A percentile compares a stretch with the other conserved stretches of the same genome.
Conservation (phyloP, 2,888 invertebrate genomes). For the Agonopterix alstromeriana region DNA sequence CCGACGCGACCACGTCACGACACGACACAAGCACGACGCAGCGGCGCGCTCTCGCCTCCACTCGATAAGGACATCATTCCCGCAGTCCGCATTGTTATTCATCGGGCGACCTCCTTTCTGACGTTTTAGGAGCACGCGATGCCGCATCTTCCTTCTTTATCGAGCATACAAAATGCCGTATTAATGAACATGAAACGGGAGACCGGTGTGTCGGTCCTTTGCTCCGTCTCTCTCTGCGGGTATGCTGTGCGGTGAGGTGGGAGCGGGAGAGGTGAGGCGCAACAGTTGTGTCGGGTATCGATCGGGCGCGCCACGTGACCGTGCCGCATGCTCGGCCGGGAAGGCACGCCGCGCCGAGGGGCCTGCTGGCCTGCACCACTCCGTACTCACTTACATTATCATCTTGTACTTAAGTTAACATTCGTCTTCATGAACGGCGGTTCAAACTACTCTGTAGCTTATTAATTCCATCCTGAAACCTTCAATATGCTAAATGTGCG, state of each 20-base stretch:
- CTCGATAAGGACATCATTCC: conserved; percentile 65
- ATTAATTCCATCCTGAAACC: too few relatives aligned
- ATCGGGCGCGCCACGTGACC: conserved; percentile 60
- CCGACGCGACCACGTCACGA: too few relatives aligned
- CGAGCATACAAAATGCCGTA: conserved; percentile 11
- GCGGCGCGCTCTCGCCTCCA: conserved; percentile 16
- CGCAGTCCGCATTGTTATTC: conserved; percentile 76
- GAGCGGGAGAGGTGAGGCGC: conserved; percentile 44
- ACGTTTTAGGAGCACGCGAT: conserved; percentile 64
- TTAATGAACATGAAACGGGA: conserved; percentile 28
- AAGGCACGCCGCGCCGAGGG: not conserved
- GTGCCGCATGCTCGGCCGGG: conserved; percentile 17
- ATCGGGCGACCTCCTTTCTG: conserved; percentile 69
- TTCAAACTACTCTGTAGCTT: too few relatives aligned
- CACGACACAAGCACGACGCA: too few relatives aligned
- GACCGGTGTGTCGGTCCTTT: conserved; percentile 60
- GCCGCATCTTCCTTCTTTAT: conserved; percentile 59
- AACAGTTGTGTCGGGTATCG: conserved; percentile 69
- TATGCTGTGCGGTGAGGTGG: conserved; percentile 34
- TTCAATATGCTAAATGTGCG: too few relatives aligned
- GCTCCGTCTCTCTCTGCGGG: conserved; percentile 42
- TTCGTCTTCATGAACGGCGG: not conserved
- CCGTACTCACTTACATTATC: not conserved
- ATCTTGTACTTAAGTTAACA: not conserved
- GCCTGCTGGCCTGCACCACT: not conserved